Conservation (phyloP, 1,140 invertebrate genomes). For the Agraylea sexmaculata region DNA sequence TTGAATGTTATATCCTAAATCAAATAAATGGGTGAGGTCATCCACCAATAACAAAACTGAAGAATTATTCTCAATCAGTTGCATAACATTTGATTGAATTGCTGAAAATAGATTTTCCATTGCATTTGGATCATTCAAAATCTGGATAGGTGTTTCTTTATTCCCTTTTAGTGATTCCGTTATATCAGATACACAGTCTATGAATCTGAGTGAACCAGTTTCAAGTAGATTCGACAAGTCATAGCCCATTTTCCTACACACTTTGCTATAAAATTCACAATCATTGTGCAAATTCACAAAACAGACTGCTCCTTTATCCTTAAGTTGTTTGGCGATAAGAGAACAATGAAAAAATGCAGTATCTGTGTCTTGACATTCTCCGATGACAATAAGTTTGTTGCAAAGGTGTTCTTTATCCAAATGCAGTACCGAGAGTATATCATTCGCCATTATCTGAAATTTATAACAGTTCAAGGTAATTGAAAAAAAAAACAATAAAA, state of each 20-base stretch:
- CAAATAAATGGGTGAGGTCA: constrained; percentile 55
- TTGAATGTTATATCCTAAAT: constrained; percentile 42
- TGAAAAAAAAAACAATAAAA: constrained; percentile 3
- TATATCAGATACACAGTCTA: constrained; percentile 44
- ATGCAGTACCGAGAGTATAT: constrained; percentile 43
- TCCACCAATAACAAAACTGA: constrained; percentile 52
- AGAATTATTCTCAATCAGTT: constrained; percentile 18
- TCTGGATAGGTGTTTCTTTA: constrained; percentile 24
- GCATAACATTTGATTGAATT: constrained; percentile 20
- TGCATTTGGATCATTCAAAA: constrained; percentile 17
- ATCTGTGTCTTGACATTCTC: constrained; percentile 54
- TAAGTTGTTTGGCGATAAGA: constrained; percentile 44
- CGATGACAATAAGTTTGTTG: constrained; percentile 48
- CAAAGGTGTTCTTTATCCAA: constrained; percentile 43
- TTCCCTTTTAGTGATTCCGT: constrained; percentile 28
- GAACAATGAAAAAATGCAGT: constrained; percentile 56
- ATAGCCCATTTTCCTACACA: constrained; percentile 60
- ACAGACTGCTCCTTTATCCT: constrained; percentile 43
- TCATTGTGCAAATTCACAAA: constrained; percentile 57
- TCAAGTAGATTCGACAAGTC: constrained; percentile 48
- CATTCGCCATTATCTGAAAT: constrained; percentile 41
- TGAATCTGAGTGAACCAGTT: constrained; percentile 39
- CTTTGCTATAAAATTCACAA: constrained; percentile 55
- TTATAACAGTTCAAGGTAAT: constrained; percentile 13
- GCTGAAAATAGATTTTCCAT: constrained; percentile 24